Evolutionary conservation across 2,797 vertebrate species (phyloP), one percentile per base, ranked within the genome.

Genomic region (Menidia menidia): DNA sequence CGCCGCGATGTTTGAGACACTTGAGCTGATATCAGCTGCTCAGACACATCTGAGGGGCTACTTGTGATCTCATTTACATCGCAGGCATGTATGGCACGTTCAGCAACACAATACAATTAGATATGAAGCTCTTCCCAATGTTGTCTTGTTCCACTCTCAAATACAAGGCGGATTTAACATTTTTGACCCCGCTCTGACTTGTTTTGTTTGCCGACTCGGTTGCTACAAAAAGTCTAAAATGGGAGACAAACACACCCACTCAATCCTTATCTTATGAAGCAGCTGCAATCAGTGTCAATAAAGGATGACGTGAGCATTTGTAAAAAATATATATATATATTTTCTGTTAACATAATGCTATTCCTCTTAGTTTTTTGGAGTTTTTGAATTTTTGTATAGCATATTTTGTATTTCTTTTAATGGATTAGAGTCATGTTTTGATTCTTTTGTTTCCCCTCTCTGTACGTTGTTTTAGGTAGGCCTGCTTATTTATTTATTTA

Each of bases 21-120:
- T 89, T 68, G 3, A 61, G 30, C 52, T 61, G 56, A 78, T 42
- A 60, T 7, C 18, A 53, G 55, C 75, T 53, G 68, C 63, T 59
- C 45, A 39, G 67, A 70, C 75, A 69, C 75, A 78, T 58, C 70
- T 75, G 73, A 79, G 64, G 45, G 19, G 25, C 62, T 13, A 14
- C 56, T 73, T 58, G 43, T 16, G 19, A 55, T 57, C 14, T 59
- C 0, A 30, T 61, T 65, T 65, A 51, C 42, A 47, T 67, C 15
- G 30, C 55, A 54, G 53, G 44, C 53, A 61, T 44, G 4, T 54
- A 16, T 4, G 18, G 32, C 3, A 55, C 53, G 32, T 39, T 25
- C 25, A 2, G 2, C 25, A 25, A 25, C 35, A 32, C 18, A 8
- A 50, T 30, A 30, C 11, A n/a, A 61, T 61, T 53, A 25, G 0